Base-by-base conservation (phyloP, 2,797 vertebrate species). In the Peromyscus eremicus region DNA sequence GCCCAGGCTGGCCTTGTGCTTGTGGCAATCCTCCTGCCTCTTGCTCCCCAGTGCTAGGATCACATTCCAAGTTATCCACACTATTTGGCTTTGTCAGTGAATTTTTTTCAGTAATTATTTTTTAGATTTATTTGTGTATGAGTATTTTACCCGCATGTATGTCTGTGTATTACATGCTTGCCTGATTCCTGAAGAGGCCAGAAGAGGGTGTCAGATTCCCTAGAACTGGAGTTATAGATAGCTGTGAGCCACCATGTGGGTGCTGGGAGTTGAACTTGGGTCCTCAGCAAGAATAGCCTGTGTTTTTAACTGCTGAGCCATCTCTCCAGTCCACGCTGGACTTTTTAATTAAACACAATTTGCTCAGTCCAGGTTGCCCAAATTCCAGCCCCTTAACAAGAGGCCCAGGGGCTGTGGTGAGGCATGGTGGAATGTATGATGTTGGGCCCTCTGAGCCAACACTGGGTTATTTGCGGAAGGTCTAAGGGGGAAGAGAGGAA, bases 281-380 rank as follows among this genome's bases (percentile, higher is more conserved):
- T 49, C 64, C 83, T 68, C 1, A 1, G 11, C 83, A 85, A 68
- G 64, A 49, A 17, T 16, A 85, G 11, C 71, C 37, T 40, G 62
- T 43, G 43, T 29, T 68, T 64, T 68, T 49, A 68, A 49, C 43
- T 68, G 83, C 83, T 83, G 46, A 68, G 19, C 43, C 40, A 25
- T 52, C 64, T 85, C 83, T 52, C 73, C 19, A 66, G 1, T 2
- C 14, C 62, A 29, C 32, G 49, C 81, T 66, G 16, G 19, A 80
- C 92, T 95, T 98, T 97, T 97, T 98, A 98, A 98, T 98, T 97
- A 98, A 98, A 98, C 79, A 81, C 96, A 71, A 84, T 96, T 82
- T 17, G 88, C n/a, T 91, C 96, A 2, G 55, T 81, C 64, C 5
- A 49, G 96, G 92, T 93, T 64, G 95, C 95, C 97, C 84, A 85